phyloP scores from a whole-genome alignment of 2,888 invertebrate species.

The Oasisia sp. region DNA sequence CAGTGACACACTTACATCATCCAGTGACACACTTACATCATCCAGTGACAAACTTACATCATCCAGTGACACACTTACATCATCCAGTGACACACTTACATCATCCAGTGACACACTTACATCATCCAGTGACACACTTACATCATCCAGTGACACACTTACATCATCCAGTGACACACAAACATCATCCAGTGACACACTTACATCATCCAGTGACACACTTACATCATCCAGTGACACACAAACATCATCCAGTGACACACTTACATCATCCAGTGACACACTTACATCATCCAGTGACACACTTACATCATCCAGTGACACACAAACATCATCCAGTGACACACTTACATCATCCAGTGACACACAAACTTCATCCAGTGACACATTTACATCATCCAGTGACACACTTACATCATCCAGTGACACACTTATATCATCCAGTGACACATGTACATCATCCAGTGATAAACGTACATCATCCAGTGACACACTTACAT shows the following conservation, averaged over 20 bases:
- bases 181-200: conserved; percentile 51
- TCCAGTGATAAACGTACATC: too few relatives aligned
- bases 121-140: conserved; percentile 51
- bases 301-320: conserved; percentile 50
- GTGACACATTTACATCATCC: conserved; percentile 50
- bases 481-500: conserved; percentile 51
- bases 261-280: conserved; percentile 49
- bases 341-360: conserved; percentile 52
- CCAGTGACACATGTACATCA: too few relatives aligned
- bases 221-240: conserved; percentile 51
- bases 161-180: conserved; percentile 51
- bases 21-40: too few relatives aligned
- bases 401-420: conserved; percentile 52
- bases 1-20: too few relatives aligned
- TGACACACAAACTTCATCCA: conserved; percentile 50
- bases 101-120: conserved; percentile 51
- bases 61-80: conserved; percentile 51
- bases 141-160: conserved; percentile 51
- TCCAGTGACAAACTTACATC: conserved; percentile 52
- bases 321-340: conserved; percentile 51
- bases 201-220: conserved; percentile 51
- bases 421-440: conserved; percentile 49
- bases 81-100: conserved; percentile 51
- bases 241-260: conserved; percentile 51
- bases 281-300: conserved; percentile 52